Percentiles rank a stretch among this genome's conserved stretches.
Evolutionary conservation across 37 sponge, comb jelly and placozoan species (phyloP).

Genomic region (Chondrilla cf. caribensis): DNA sequence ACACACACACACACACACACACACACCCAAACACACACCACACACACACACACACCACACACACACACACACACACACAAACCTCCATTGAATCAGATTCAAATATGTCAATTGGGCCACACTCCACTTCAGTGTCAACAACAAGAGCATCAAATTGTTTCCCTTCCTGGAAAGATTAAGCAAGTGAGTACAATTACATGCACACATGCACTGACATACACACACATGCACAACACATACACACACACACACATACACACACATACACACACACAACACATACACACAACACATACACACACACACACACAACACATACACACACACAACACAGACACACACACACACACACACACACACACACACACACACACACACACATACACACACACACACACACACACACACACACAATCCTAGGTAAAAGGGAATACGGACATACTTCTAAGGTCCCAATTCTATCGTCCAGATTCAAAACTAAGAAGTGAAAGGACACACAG

Average conservation of each 20-base stretch:
- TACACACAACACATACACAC: neutral
- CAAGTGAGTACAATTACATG: conserved; percentile 14
- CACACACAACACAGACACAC: neutral
- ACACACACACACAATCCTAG: neutral
- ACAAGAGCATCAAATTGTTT: conserved; percentile 75
- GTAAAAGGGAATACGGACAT: neutral
- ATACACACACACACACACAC: neutral
- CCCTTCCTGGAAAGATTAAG: conserved; percentile 17
- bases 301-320: conserved; percentile 1
- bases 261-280: neutral
- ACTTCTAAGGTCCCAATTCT: neutral
- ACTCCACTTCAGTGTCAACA: conserved; percentile 36
- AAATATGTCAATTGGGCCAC: conserved; percentile 31
- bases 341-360: conserved; percentile 4
- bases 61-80: neutral
- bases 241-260: no score
- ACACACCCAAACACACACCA: neutral
- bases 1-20: neutral
- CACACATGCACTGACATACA: neutral
- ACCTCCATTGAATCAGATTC: conserved; percentile 31
- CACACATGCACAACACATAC: neutral
- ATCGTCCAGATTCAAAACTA: no score
- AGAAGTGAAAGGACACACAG: no score
- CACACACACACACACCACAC: neutral
- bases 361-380: neutral